These are phyloP conservation scores for Falco cherrug DNA, from an alignment of 2,797 vertebrate genomes.

Conservation along the genomic window DNA sequence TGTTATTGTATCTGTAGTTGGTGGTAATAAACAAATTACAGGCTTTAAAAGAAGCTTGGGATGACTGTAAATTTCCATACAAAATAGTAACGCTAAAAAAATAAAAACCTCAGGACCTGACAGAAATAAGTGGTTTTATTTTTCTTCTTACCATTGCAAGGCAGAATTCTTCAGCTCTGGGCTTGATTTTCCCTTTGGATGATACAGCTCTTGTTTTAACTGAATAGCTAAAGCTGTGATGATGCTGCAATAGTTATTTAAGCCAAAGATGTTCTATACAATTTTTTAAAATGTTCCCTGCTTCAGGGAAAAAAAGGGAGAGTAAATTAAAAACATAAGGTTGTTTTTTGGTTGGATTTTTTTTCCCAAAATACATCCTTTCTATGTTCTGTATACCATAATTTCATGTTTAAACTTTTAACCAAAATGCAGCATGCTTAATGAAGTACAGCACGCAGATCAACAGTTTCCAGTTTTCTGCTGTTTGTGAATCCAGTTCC, in stretches of 20 bases:
- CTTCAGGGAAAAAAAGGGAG: neutral
- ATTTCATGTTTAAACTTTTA: neutral
- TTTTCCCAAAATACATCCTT: neutral
- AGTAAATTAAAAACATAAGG: neutral
- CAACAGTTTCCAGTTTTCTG: neutral
- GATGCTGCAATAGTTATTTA: neutral
- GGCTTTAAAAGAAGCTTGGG: neutral
- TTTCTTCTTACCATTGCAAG: neutral
- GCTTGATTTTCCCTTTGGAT: neutral
- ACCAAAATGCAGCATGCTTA: neutral
- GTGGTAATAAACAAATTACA: neutral
- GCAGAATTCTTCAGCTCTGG: neutral
- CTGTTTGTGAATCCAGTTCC: neutral
- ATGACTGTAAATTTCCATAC: neutral
- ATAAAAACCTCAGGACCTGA: neutral
- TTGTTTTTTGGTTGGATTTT: neutral
- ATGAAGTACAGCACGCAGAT: neutral
- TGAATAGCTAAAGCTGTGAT: neutral
- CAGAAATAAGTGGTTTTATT: neutral
- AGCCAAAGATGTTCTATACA: neutral
- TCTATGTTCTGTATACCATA: neutral
- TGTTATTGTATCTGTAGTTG: neutral
- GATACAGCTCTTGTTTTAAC: neutral
- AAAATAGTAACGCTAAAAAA: neutral
- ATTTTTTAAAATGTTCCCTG: neutral